Evolutionary conservation across 1,140 invertebrate genomes (phyloP).

Genomic region (Papilio aristodemus): DNA sequence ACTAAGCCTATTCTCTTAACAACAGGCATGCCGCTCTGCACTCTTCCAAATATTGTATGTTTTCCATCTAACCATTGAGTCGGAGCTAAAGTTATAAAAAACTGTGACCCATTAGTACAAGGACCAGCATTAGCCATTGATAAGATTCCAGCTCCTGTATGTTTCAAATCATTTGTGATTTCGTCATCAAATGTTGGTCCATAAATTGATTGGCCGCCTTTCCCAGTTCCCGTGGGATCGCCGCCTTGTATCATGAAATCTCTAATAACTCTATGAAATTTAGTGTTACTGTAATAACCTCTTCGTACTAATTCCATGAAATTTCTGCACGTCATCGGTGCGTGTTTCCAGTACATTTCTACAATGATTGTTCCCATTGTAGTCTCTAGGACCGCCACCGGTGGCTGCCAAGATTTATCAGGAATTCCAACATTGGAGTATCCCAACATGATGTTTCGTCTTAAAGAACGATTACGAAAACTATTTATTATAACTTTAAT

Average conservation of each 20-base stretch:
- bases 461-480: background rate
- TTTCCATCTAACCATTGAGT: slow-evolving; percentile 99
- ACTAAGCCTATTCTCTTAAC: slow-evolving; percentile 95
- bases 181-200: slow-evolving; percentile 97
- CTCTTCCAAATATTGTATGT: slow-evolving; percentile 97
- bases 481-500: background rate
- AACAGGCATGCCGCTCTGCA: slow-evolving; percentile 93
- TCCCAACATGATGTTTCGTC: slow-evolving; percentile 53
- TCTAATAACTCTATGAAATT: slow-evolving; percentile 97
- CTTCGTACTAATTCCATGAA: slow-evolving; percentile 95
- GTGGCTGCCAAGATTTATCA: slow-evolving; percentile 92
- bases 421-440: slow-evolving; percentile 84
- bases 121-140: slow-evolving; percentile 95
- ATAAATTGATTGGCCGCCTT: slow-evolving; percentile 98
- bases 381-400: slow-evolving; percentile 89
- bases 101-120: slow-evolving; percentile 98
- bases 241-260: slow-evolving; percentile 99
- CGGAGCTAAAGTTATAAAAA: slow-evolving; percentile 98
- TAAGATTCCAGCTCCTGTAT: slow-evolving; percentile 89
- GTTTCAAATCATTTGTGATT: slow-evolving; percentile 96
- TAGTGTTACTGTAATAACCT: slow-evolving; percentile 97
- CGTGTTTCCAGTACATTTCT: slow-evolving; percentile 99
- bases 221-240: slow-evolving; percentile 96
- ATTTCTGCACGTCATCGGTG: slow-evolving; percentile 96
- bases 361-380: slow-evolving; percentile 95